Conservation (phyloP, 1,140 invertebrate species). For the Hyphantria cunea region DNA sequence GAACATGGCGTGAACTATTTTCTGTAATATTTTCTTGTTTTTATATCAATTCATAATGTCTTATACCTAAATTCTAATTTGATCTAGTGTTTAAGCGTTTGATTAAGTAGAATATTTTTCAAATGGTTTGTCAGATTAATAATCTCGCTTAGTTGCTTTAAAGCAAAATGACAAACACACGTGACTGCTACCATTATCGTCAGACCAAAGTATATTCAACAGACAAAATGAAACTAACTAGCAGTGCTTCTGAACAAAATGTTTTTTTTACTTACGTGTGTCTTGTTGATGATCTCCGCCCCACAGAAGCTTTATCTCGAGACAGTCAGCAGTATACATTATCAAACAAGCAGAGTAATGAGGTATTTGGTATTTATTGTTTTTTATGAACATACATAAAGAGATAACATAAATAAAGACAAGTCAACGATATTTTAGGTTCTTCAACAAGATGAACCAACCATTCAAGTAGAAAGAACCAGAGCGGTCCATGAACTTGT, state of each 20-base stretch:
- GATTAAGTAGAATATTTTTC: constrained; percentile 10
- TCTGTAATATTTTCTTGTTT: constrained; percentile 3
- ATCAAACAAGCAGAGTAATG: constrained; percentile 7
- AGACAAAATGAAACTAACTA: constrained; percentile 45
- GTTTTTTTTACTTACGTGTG: constrained; percentile 62
- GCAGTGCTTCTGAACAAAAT: constrained; percentile 63
- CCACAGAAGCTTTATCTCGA: constrained; percentile 15
- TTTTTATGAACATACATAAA: too few relatives aligned
- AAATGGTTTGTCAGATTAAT: constrained; percentile 8
- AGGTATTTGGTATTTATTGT: constrained; percentile 28
- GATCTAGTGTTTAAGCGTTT: constrained; percentile 8
- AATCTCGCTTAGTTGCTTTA: constrained; percentile 1
- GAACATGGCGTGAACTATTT: constrained; percentile 17
- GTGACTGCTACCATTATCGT: constrained; percentile 6
- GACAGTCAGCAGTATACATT: neutral
- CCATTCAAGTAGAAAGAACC: constrained; percentile 61
- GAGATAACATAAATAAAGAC: neutral
- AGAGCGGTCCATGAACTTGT: constrained; percentile 62
- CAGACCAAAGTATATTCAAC: constrained; percentile 18
- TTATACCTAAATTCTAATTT: constrained; percentile 21
- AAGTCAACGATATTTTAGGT: constrained; percentile 42
- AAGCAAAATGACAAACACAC: constrained; percentile 25
- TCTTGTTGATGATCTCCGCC: constrained; percentile 53
- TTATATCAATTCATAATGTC: constrained; percentile 10
- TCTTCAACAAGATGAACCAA: constrained; percentile 34